Percentiles rank a stretch among this genome's conserved stretches.
Conservation (phyloP, 2,888 invertebrate genomes). For the Digitonthophagus gazella region DNA sequence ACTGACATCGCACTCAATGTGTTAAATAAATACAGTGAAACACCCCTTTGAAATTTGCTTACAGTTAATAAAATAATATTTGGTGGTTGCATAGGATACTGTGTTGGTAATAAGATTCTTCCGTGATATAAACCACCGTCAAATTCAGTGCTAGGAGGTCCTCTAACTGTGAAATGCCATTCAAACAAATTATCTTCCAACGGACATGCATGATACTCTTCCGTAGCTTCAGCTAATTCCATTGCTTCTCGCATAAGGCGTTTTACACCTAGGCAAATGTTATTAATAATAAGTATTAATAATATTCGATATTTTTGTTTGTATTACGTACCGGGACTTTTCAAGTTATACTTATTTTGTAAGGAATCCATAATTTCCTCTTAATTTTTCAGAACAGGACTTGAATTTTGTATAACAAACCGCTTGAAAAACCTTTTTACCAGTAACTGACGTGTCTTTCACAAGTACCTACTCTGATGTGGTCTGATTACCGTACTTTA, state of each 20-base stretch:
- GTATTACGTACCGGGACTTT: conserved; percentile 58
- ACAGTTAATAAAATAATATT: conserved; percentile 90
- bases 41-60: conserved; percentile 39
- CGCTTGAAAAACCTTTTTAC: background rate
- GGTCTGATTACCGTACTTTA: conserved; percentile 15
- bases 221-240: conserved; percentile 82
- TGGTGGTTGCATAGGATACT: conserved; percentile 97
- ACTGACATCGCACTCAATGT: too few species aligned
- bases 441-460: conserved; percentile 1
- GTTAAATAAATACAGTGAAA: background rate
- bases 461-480: background rate
- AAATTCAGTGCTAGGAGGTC: conserved; percentile 85
- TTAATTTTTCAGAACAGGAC: conserved; percentile 5
- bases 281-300: conserved; percentile 30
- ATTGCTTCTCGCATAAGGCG: conserved; percentile 88
- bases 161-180: conserved; percentile 95
- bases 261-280: conserved; percentile 92
- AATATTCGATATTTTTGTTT: background rate
- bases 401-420: conserved; percentile 19
- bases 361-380: conserved; percentile 47
- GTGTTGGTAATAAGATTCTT: conserved; percentile 84
- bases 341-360: conserved; percentile 60
- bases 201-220: conserved; percentile 86
- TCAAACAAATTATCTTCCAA: conserved; percentile 94
- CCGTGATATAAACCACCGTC: conserved; percentile 91